Evolutionary conservation across 2,888 invertebrate species (phyloP).

Genomic region (Andrena chrysosceles): DNA sequence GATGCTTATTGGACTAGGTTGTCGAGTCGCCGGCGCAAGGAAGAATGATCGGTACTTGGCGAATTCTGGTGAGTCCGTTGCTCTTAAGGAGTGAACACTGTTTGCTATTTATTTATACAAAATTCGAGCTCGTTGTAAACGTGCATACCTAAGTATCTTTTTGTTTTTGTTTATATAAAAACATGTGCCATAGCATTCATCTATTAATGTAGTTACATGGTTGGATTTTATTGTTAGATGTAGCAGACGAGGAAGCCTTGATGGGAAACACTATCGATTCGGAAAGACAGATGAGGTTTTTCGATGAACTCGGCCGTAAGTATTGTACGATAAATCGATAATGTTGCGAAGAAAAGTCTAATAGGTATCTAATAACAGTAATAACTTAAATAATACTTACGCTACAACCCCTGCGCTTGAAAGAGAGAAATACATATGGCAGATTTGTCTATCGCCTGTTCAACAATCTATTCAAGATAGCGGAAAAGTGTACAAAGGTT

Average conservation of each 20-base stretch:
- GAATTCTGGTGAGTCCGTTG: conserved; percentile 70
- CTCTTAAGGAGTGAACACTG: not conserved
- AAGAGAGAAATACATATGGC: not conserved
- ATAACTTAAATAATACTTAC: not conserved
- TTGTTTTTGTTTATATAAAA: not conserved
- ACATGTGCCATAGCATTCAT: not conserved
- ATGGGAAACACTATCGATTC: conserved; percentile 72
- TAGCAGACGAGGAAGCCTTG: conserved; percentile 55
- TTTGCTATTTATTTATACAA: not conserved
- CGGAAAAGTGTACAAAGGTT: not conserved
- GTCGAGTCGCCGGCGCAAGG: conserved; percentile 54
- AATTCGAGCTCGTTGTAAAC: not conserved
- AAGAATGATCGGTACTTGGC: conserved; percentile 78
- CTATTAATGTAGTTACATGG: conserved; percentile 2
- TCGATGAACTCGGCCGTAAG: conserved; percentile 83
- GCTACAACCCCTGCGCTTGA: not conserved
- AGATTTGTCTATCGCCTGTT: not conserved
- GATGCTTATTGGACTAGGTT: conserved; percentile 48
- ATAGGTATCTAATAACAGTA: not conserved
- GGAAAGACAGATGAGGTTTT: conserved; percentile 78
- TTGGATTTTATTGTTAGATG: conserved; percentile 29
- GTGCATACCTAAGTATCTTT: not conserved
- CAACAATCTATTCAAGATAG: not conserved
- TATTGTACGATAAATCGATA: conserved; percentile 37
- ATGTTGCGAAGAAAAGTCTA: not conserved